Base-by-base conservation (phyloP, 30 jellyfish, hydroid and myxozoan species). In the Chrysaora quinquecirrha region DNA sequence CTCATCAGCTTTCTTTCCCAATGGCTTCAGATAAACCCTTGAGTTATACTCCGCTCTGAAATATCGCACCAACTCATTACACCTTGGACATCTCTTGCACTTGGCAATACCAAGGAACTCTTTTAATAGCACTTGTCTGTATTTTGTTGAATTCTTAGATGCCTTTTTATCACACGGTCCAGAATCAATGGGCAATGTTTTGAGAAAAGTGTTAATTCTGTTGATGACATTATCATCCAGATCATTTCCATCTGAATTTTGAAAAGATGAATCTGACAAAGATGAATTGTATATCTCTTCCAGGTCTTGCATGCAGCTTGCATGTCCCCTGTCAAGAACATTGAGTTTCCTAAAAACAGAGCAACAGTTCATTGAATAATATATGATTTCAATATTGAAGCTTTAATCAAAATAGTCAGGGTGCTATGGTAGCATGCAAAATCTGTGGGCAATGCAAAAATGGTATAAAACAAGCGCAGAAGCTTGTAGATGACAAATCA, bases 41-140 rank as follows among this genome's bases (percentile, higher is more conserved):
- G 97, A 77, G 71, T 82, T 81, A 83, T 92, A 92, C 70, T 92
- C 97, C 16, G 96, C 46, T 46, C 96, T 83, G 65, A 93, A 63
- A 21, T 87, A 69, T 2, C 95, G 96, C 38, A 62, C 79, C 4
- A 80, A 89, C 30, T 65, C 73, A 20, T 50, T 60, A 54, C 98
- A 93, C 64, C 93, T 90, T 12, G 97, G 98, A 56, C 98, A 93
- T 21, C 43, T 78, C 85, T 93, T 93, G 23, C 74, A 46, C 47
- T 58, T 86, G 22, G 79, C 50, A 34, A 71, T 34, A 16, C 88
- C 73, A 33, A 93, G 75, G 63, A 87, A 87, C 14, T 72, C 86
- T 62, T 93, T 93, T 24, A 87, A 30, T 20, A 93, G 58, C 19
- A 63, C 76, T 48, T 87, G 96, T 30, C 90, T 29, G 78, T 76